These are phyloP conservation scores for Gonioctena quinquepunctata DNA, from an alignment of 1,140 invertebrate species.

Conservation along the genomic window DNA sequence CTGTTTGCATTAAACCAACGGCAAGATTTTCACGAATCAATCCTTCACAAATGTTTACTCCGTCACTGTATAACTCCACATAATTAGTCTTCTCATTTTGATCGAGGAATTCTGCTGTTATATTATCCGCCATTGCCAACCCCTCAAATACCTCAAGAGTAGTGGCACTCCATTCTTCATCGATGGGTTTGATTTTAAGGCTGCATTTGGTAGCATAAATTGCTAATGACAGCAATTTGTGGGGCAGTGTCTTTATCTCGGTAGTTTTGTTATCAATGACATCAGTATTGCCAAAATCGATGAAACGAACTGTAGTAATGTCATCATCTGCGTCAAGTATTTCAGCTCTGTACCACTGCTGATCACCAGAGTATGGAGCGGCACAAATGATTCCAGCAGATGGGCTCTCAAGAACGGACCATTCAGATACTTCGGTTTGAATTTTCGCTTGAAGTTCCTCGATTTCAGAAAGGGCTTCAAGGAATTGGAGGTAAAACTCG, in stretches of 20 bases:
- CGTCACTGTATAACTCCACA: conserved; percentile 67
- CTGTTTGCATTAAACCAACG: conserved; percentile 45
- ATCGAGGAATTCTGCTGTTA: conserved; percentile 59
- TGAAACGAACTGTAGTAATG: conserved; percentile 75
- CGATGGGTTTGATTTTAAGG: conserved; percentile 66
- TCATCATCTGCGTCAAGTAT: conserved; percentile 73
- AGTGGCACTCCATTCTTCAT: conserved; percentile 68
- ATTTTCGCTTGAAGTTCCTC: conserved; percentile 64
- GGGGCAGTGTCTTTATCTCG: conserved; percentile 64
- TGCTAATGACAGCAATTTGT: conserved; percentile 45
- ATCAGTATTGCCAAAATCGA: conserved; percentile 83
- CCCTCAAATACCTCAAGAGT: conserved; percentile 64
- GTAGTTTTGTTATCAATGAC: conserved; percentile 61
- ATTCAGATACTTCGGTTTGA: conserved; percentile 59
- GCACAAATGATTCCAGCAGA: conserved; percentile 70
- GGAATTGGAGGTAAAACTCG: conserved; percentile 69
- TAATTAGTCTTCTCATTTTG: conserved; percentile 66
- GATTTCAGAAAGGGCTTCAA: conserved; percentile 57
- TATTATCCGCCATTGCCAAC: conserved; percentile 54
- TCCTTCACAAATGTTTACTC: conserved; percentile 64
- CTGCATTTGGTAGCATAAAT: conserved; percentile 66
- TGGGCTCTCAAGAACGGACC: conserved; percentile 59
- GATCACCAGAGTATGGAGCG: conserved; percentile 73
- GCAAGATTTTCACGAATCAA: conserved; percentile 59
- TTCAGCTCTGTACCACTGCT: conserved; percentile 78